A percentile compares a stretch with the other conserved stretches of the same genome.
phyloP scores from a whole-genome alignment of 2,888 invertebrate species.

The Acronicta psi region DNA sequence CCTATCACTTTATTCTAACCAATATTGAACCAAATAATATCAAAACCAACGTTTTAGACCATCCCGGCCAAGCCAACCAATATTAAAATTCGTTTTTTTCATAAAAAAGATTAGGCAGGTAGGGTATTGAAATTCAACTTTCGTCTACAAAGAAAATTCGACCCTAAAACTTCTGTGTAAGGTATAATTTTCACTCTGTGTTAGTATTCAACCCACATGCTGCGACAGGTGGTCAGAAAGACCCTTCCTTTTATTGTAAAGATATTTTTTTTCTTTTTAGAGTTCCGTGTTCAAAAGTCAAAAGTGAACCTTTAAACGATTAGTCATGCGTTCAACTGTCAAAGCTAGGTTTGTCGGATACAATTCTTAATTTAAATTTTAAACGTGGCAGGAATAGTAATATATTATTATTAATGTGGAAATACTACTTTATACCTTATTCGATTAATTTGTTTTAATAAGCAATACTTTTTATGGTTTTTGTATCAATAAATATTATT shows the following conservation, averaged over 20 bases:
- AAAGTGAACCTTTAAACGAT: background rate
- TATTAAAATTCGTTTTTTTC: constrained; percentile 53
- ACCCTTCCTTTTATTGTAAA: constrained; percentile 56
- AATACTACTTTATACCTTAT: too few relatives aligned
- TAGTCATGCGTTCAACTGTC: too few relatives aligned
- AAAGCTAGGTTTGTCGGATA: too few relatives aligned
- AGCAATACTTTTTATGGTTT: too few relatives aligned
- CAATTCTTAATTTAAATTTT: too few relatives aligned
- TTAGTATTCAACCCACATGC: constrained; percentile 41
- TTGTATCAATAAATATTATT: too few relatives aligned
- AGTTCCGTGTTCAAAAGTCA: background rate
- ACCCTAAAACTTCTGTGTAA: rapidly evolving
- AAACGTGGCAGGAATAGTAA: too few relatives aligned
- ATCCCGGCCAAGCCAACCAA: constrained; percentile 20
- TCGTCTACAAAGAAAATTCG: background rate
- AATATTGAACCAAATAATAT: constrained; percentile 36
- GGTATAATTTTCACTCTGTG: background rate
- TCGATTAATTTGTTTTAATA: too few relatives aligned
- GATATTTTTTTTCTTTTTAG: constrained; percentile 38
- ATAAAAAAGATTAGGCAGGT: constrained; percentile 47
- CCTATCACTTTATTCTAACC: background rate
- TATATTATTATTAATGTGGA: too few relatives aligned
- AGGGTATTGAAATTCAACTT: constrained; percentile 42
- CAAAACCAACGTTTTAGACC: constrained; percentile 1
- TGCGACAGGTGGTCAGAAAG: constrained; percentile 54